phyloP scores from a whole-genome alignment of 2,113 vertebrate genomes.

The Larimichthys polyactis region DNA sequence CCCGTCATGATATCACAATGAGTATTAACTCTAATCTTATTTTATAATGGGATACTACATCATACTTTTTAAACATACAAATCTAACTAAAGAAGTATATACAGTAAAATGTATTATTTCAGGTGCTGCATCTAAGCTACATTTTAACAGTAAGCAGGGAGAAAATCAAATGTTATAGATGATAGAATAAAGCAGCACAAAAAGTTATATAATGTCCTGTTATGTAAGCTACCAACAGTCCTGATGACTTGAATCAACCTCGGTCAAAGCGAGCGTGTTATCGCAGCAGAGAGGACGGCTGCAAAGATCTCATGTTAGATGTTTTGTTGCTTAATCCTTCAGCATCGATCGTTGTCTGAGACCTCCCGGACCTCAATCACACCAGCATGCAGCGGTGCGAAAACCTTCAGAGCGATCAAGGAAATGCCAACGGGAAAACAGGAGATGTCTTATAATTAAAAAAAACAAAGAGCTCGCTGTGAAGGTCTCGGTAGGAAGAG shows the following conservation, averaged over 20 bases:
- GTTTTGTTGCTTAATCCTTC: conserved; percentile 44
- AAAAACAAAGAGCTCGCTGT: not conserved
- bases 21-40: not conserved
- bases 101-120: not conserved
- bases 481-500: not conserved
- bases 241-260: not conserved
- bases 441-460: conserved; percentile 13
- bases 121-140: not conserved
- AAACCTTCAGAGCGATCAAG: conserved; percentile 35
- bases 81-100: not conserved
- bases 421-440: conserved; percentile 12
- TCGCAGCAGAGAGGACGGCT: not conserved
- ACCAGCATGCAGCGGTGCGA: not conserved
- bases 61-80: not conserved
- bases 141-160: not conserved
- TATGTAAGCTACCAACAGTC: not conserved
- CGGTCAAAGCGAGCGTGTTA: not conserved
- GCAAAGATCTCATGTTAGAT: not conserved
- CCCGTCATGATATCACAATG: too few relatives aligned
- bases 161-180: not conserved
- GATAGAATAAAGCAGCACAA: not conserved
- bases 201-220: not conserved
- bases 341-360: conserved; percentile 40
- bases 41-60: not conserved
- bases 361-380: conserved; percentile 46